Evolutionary conservation across 2,888 invertebrate genomes (phyloP).

Genomic region (Crocallis elinguaria): DNA sequence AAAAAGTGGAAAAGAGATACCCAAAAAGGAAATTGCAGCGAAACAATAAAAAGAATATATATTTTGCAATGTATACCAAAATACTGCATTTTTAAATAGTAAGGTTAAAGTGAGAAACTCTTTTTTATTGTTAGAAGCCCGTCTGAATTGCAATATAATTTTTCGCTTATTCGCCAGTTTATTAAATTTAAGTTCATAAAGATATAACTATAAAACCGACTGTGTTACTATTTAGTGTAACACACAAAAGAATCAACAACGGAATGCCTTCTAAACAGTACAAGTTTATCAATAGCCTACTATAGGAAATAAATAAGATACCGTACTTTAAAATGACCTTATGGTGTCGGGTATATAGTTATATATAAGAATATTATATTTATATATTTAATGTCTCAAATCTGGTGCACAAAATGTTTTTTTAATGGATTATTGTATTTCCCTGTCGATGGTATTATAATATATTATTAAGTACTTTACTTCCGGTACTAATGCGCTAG

Average conservation of each 20-base stretch:
- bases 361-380: constrained; percentile 1
- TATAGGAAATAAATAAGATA: constrained; percentile 67
- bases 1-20: constrained; percentile 31
- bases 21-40: constrained; percentile 54
- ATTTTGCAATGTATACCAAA: constrained; percentile 84
- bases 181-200: constrained; percentile 56
- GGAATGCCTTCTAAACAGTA: constrained; percentile 84
- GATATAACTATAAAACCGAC: constrained; percentile 58
- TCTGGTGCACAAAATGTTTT: constrained; percentile 19
- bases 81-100: constrained; percentile 82
- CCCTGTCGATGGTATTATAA: neutral
- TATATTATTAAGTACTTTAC: neutral
- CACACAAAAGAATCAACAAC: constrained; percentile 75
- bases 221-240: constrained; percentile 80
- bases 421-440: constrained; percentile 3
- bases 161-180: constrained; percentile 73
- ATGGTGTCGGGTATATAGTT: constrained; percentile 29
- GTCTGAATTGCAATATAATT: constrained; percentile 56
- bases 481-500: constrained; percentile 4
- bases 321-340: constrained; percentile 59
- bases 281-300: constrained; percentile 81
- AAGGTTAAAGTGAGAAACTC: constrained; percentile 76
- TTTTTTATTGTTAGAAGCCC: constrained; percentile 44
- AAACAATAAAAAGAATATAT: constrained; percentile 65
- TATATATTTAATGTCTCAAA: no score